phyloP scores from a whole-genome alignment of 92 coral and sea anemone species.

The Hydrozoanthus gracilis region DNA sequence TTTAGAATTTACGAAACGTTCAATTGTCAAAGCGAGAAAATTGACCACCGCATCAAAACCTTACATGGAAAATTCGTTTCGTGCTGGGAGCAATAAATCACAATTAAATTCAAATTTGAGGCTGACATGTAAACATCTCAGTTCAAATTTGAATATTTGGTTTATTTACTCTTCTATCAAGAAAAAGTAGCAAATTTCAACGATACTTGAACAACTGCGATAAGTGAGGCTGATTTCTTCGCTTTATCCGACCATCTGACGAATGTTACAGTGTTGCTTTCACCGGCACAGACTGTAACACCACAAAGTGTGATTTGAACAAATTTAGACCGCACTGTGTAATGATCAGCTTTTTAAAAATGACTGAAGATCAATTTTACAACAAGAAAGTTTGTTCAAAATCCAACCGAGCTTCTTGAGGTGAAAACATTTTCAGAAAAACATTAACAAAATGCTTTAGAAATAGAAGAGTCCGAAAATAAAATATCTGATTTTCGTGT shows the following conservation, averaged over 20 bases:
- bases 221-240: too few species aligned
- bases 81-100: slow-evolving; percentile 33
- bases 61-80: slow-evolving; percentile 41
- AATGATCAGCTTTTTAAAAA: not conserved
- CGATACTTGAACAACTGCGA: not conserved
- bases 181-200: not conserved
- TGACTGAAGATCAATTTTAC: not conserved
- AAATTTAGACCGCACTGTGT: slow-evolving; percentile 17
- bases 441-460: too few species aligned
- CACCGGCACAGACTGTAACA: not conserved
- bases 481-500: too few species aligned
- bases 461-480: too few species aligned
- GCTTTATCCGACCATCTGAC: not conserved
- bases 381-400: too few species aligned
- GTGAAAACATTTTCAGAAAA: too few species aligned
- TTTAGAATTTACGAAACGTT: not conserved
- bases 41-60: slow-evolving; percentile 2
- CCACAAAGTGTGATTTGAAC: not conserved
- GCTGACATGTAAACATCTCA: slow-evolving; percentile 24
- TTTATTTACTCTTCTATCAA: not conserved
- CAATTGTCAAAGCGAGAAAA: slow-evolving; percentile 36
- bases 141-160: slow-evolving; percentile 7
- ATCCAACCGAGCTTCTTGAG: too few species aligned
- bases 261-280: not conserved
- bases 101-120: slow-evolving; percentile 29